Conservation (phyloP, 2,888 invertebrate genomes). For the Galerucella nymphaeae region DNA sequence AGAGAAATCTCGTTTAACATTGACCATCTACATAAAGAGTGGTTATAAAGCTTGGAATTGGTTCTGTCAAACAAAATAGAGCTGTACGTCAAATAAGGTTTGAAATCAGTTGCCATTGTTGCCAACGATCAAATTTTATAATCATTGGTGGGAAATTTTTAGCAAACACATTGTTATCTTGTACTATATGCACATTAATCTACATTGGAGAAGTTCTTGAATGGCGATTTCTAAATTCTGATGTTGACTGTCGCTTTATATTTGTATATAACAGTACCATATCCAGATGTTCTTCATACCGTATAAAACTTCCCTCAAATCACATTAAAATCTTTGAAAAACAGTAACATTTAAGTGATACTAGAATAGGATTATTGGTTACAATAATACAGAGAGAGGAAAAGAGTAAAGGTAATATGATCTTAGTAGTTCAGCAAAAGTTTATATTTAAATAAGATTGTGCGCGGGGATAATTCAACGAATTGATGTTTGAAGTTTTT, state of each 20-base stretch:
- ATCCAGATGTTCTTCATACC: neutral
- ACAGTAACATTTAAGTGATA: conserved; percentile 65
- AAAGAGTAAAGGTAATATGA: conserved; percentile 26
- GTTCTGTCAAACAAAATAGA: neutral
- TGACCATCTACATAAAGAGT: conserved; percentile 55
- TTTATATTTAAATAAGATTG: conserved; percentile 10
- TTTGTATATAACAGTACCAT: neutral
- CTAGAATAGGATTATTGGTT: conserved; percentile 52
- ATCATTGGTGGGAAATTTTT: too few relatives aligned
- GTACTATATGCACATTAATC: too few relatives aligned
- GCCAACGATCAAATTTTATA: too few relatives aligned
- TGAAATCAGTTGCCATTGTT: too few relatives aligned
- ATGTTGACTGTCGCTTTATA: neutral
- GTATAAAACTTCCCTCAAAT: conserved; percentile 56
- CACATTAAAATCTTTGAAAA: conserved; percentile 64
- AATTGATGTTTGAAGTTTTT: too few relatives aligned
- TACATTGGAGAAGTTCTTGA: too few relatives aligned
- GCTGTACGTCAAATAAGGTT: neutral
- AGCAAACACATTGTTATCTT: too few relatives aligned
- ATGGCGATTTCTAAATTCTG: neutral
- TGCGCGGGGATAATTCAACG: neutral
- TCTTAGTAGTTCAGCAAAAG: conserved; percentile 37
- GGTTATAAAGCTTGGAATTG: neutral
- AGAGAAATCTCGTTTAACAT: conserved; percentile 51
- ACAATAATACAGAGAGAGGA: conserved; percentile 45